phyloP scores from a whole-genome alignment of 2,113 vertebrate species.

The Nycticryphes semicollaris region DNA sequence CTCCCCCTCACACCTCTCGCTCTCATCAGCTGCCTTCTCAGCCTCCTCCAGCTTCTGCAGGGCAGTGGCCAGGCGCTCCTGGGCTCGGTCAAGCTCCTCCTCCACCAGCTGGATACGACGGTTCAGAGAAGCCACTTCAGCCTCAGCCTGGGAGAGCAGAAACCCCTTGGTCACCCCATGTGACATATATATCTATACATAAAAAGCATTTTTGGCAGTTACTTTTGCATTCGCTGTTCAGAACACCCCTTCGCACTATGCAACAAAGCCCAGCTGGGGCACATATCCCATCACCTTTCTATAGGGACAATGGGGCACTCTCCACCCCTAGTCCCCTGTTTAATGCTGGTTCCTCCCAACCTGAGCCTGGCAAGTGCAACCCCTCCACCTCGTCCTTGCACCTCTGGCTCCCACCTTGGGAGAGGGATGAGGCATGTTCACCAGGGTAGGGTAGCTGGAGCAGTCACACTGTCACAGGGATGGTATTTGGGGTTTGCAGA shows the following conservation, averaged over 20 bases:
- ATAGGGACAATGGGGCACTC: not conserved
- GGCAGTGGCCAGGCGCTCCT: slow-evolving; percentile 81
- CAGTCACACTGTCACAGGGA: accelerated
- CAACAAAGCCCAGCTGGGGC: not conserved
- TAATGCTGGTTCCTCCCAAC: not conserved
- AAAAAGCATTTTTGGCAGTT: not conserved
- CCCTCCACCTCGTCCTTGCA: not conserved
- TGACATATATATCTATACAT: not conserved
- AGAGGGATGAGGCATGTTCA: accelerated
- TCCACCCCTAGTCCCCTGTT: not conserved
- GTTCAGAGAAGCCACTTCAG: slow-evolving; percentile 93
- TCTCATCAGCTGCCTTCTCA: not conserved
- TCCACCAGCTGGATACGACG: slow-evolving; percentile 84
- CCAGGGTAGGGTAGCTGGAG: not conserved
- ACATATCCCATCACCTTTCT: not conserved
- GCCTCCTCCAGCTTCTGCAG: not conserved
- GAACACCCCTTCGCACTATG: not conserved
- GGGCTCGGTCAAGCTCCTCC: slow-evolving; percentile 80
- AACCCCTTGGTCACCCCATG: not conserved
- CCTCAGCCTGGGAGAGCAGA: slow-evolving; percentile 81
- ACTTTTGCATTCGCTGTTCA: not conserved
- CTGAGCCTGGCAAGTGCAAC: not conserved
- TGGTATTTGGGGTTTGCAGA: slow-evolving; percentile 40
- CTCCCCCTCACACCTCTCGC: slow-evolving; percentile 68
- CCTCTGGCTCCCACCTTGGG: not conserved